These are phyloP conservation scores for Vidua chalybeata DNA, from an alignment of 2,113 vertebrate genomes.

Conservation along the genomic window DNA sequence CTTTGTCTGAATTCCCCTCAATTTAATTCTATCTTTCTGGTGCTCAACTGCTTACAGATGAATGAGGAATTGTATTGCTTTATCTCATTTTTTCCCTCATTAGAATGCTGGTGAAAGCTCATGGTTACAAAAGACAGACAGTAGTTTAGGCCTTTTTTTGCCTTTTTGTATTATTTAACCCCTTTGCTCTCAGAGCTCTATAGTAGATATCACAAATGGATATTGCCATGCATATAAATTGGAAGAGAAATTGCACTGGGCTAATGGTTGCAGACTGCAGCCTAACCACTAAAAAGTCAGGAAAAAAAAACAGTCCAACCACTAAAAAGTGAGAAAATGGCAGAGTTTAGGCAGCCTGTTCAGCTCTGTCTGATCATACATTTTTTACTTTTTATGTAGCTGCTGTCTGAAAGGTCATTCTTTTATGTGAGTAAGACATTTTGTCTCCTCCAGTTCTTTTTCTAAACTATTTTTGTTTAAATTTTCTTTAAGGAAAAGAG, in stretches of 20 bases:
- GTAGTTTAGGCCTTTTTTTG: neutral
- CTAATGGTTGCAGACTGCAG: neutral
- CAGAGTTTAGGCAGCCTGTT: neutral
- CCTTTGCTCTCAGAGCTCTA: neutral
- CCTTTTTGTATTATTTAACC: conserved; percentile 19
- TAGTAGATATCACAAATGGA: neutral
- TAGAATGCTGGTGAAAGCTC: neutral
- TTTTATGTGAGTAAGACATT: neutral
- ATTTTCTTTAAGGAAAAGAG: neutral
- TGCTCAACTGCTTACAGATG: conserved; percentile 29
- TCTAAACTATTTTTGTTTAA: neutral
- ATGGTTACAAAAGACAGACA: neutral
- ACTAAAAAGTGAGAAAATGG: neutral
- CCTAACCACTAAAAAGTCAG: neutral
- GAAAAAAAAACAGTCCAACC: neutral
- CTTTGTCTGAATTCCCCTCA: conserved; percentile 33
- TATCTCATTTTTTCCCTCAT: conserved; percentile 31
- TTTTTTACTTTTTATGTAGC: neutral
- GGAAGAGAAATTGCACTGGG: neutral
- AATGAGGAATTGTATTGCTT: conserved; percentile 31
- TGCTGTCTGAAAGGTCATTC: neutral
- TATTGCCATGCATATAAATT: neutral
- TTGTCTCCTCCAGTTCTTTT: neutral
- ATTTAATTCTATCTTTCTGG: conserved; percentile 32
- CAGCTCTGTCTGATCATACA: neutral